Percentiles rank a stretch among this genome's conserved stretches.
Conservation (phyloP, 2,797 vertebrate species). For the Sphaeramia orbicularis region DNA sequence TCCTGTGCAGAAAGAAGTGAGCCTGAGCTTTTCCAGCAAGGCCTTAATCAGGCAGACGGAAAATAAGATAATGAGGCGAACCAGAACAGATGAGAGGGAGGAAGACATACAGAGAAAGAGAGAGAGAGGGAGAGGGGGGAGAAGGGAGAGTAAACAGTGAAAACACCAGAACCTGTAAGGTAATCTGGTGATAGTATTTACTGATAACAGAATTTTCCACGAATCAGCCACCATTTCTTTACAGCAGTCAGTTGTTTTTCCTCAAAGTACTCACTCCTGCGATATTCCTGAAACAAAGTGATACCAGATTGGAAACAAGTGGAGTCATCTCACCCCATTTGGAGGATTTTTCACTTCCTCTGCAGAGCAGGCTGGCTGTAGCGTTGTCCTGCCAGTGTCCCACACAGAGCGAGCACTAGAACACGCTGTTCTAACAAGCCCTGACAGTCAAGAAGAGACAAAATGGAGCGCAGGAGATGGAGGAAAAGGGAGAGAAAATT, state of each 20-base stretch:
- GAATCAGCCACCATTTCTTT: slow-evolving; percentile 13
- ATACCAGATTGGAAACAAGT: slow-evolving; percentile 61
- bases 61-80: slow-evolving; percentile 54
- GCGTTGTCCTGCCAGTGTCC: slow-evolving; percentile 56
- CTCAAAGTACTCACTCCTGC: not conserved
- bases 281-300: slow-evolving; percentile 48
- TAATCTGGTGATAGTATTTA: not conserved
- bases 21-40: slow-evolving; percentile 4
- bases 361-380: slow-evolving; percentile 47
- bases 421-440: slow-evolving; percentile 63
- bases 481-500: slow-evolving; percentile 30
- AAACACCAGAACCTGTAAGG: not conserved
- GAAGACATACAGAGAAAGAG: not conserved
- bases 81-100: slow-evolving; percentile 17
- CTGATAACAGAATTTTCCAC: not conserved
- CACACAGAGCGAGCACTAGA: slow-evolving; percentile 43
- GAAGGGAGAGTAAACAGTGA: not conserved
- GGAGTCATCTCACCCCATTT: slow-evolving; percentile 58
- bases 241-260: slow-evolving; percentile 8
- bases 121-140: not conserved
- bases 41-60: slow-evolving; percentile 17
- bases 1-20: slow-evolving; percentile 13
- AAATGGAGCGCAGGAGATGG: slow-evolving; percentile 47
- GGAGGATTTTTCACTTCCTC: slow-evolving; percentile 57
- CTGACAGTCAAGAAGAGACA: slow-evolving; percentile 43